Percentiles rank a stretch among this genome's conserved stretches.
phyloP scores from a whole-genome alignment of 2,888 invertebrate genomes.

The Ormyrus rosae region DNA sequence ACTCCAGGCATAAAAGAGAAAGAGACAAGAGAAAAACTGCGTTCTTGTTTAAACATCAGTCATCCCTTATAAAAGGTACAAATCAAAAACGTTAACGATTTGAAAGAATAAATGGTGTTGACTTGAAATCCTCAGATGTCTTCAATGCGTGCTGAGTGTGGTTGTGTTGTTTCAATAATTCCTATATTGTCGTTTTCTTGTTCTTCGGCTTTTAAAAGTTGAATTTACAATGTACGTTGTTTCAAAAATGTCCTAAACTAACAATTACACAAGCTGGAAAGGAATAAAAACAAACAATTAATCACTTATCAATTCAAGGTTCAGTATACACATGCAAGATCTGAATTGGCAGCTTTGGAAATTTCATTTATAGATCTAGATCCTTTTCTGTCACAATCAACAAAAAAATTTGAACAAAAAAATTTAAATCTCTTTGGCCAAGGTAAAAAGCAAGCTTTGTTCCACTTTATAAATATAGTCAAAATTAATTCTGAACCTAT shows the following conservation, averaged over 20 bases:
- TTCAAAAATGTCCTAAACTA: conserved; percentile 75
- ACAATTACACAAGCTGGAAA: conserved; percentile 83
- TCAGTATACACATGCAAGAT: background rate
- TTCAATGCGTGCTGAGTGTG: conserved; percentile 93
- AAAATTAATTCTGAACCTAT: no score
- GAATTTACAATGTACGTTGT: conserved; percentile 76
- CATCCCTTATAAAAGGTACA: conserved; percentile 70
- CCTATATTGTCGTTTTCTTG: conserved; percentile 70
- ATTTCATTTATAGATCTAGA: background rate
- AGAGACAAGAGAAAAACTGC: conserved; percentile 64
- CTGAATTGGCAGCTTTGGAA: conserved; percentile 33
- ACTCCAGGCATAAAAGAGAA: conserved; percentile 53
- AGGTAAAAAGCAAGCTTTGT: background rate
- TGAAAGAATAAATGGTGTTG: conserved; percentile 61
- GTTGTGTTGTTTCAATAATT: conserved; percentile 77
- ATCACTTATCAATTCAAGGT: background rate
- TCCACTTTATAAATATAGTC: background rate
- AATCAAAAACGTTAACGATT: conserved; percentile 69
- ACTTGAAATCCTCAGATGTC: conserved; percentile 87
- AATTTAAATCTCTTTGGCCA: background rate
- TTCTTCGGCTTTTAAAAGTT: conserved; percentile 72
- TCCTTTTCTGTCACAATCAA: no score
- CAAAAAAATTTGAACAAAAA: no score
- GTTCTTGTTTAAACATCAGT: conserved; percentile 71
- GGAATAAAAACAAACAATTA: conserved; percentile 66